Evolutionary conservation across 2,797 vertebrate genomes (phyloP).

Genomic region (Heliangelus exortis): DNA sequence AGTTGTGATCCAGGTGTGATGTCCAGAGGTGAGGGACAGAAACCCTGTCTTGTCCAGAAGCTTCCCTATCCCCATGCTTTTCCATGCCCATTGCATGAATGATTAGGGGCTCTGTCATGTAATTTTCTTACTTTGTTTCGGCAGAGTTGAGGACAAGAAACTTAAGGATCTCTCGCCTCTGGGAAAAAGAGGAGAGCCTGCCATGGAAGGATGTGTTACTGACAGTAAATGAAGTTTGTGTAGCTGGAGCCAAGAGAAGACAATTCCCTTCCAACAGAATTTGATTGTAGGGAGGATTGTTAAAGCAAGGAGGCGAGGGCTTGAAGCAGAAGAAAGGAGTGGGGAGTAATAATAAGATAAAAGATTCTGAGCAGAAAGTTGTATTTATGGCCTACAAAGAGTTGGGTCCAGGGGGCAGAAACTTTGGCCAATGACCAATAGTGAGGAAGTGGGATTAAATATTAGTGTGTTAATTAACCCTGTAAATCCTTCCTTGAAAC

Average conservation of each 20-base stretch:
- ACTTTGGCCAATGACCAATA: neutral
- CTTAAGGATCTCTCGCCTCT: fast-evolving
- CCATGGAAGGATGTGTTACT: fast-evolving
- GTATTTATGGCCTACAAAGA: neutral
- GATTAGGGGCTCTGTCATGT: fast-evolving
- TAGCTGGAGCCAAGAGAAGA: neutral
- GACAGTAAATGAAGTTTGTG: neutral
- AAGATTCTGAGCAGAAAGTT: neutral
- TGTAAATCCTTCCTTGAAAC: conserved; percentile 35
- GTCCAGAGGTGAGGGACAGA: neutral
- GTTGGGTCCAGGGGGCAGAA: neutral
- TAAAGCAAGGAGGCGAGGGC: neutral
- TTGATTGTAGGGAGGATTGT: neutral
- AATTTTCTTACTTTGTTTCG: neutral
- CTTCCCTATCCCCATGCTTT: fast-evolving
- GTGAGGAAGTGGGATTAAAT: neutral
- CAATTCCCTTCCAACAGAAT: neutral
- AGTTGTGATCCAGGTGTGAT: neutral
- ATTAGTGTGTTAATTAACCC: conserved; percentile 34
- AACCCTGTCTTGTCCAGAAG: fast-evolving
- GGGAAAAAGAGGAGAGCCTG: neutral
- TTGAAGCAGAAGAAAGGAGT: neutral
- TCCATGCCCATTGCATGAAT: fast-evolving
- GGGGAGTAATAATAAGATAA: neutral
- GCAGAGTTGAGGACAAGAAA: neutral